These are phyloP conservation scores for Synergus gifuensis DNA, from an alignment of 2,888 invertebrate species.

Conservation along the genomic window DNA sequence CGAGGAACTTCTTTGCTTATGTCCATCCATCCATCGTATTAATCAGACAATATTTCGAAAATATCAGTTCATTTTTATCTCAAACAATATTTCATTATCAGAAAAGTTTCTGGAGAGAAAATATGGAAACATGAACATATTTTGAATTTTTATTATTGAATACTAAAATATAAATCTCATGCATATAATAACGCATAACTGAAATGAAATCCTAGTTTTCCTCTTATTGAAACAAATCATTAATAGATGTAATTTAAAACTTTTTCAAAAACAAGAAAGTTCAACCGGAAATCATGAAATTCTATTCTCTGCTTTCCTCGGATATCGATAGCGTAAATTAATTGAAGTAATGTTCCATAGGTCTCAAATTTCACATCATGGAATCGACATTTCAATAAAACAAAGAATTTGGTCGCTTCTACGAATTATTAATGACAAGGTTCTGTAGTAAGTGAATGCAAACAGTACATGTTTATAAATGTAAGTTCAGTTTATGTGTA, in stretches of 20 bases:
- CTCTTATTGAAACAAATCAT: neutral
- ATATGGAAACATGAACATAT: too few species aligned
- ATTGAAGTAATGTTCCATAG: neutral
- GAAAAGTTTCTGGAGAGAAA: too few species aligned
- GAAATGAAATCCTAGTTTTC: neutral
- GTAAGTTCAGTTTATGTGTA: neutral
- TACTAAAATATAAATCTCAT: too few species aligned
- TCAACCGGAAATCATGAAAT: neutral
- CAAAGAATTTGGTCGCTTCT: neutral
- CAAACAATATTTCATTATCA: neutral
- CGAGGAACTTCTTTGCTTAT: neutral
- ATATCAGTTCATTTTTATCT: neutral
- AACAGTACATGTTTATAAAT: neutral
- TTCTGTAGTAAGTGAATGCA: neutral
- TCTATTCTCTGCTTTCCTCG: neutral
- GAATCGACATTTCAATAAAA: conserved; percentile 14
- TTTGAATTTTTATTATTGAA: too few species aligned
- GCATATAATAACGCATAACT: neutral
- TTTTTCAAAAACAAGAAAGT: neutral
- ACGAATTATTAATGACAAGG: neutral
- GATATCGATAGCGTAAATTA: neutral
- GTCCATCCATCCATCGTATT: neutral
- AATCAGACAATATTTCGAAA: neutral
- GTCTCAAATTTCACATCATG: neutral
- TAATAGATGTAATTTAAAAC: neutral